A percentile compares a stretch with the other conserved stretches of the same genome.
phyloP scores from a whole-genome alignment of 2,888 invertebrate species.

The Diaperis boleti region DNA sequence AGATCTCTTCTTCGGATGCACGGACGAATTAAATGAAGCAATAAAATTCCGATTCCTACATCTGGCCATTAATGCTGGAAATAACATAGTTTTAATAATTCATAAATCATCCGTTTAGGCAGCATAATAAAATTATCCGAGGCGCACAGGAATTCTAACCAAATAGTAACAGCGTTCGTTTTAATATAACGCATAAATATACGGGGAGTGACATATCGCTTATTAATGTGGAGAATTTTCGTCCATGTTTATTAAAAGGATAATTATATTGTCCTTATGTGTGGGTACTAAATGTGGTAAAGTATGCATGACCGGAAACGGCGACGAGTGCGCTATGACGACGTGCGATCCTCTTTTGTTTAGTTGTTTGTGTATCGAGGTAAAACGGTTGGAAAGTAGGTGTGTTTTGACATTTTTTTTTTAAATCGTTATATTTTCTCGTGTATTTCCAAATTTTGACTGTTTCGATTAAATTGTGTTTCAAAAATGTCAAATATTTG shows the following conservation, averaged over 20 bases:
- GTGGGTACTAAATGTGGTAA: conserved; percentile 28
- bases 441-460: too few relatives aligned
- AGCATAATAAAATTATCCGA: conserved; percentile 33
- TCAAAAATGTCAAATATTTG: too few relatives aligned
- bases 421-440: too few relatives aligned
- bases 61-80: conserved; percentile 25
- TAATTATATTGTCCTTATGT: conserved; percentile 22
- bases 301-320: conserved; percentile 20
- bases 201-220: conserved; percentile 20
- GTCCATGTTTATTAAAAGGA: conserved; percentile 17
- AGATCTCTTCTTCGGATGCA: neutral
- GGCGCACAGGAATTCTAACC: conserved; percentile 33
- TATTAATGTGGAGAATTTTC: conserved; percentile 27
- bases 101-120: conserved; percentile 33
- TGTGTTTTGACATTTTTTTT: too few relatives aligned
- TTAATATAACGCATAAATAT: conserved; percentile 27
- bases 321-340: conserved; percentile 8
- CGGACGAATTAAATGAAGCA: conserved; percentile 17
- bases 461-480: too few relatives aligned
- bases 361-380: too few relatives aligned
- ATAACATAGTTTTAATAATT: conserved; percentile 33
- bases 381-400: too few relatives aligned
- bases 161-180: conserved; percentile 32
- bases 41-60: conserved; percentile 17
- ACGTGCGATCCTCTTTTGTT: too few relatives aligned